Base-by-base conservation (phyloP, 2,888 invertebrate species). In the Euzetes globulus region DNA sequence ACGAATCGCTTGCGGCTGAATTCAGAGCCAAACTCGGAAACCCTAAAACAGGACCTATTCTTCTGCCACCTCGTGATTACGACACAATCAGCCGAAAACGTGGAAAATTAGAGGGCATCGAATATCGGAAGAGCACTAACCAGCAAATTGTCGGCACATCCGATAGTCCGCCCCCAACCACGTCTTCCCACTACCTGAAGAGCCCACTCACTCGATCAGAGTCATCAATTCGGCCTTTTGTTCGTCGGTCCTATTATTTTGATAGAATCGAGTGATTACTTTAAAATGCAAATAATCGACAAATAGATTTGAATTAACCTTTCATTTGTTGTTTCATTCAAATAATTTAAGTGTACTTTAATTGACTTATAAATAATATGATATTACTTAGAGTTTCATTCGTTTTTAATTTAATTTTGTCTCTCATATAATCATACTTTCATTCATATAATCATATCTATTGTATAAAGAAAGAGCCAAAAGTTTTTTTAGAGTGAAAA, bases 51-150 rank as follows among this genome's bases (percentile, higher is more conserved):
- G 80, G 80, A 7, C 94, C 94, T 0, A 88, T 96, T 72, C 86
- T 96, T 27, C 85, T 96, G 77, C 96, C 96, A 0, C 95, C 96
- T 0, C 87, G 93, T 37, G 96, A 96, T 83, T 96, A 96, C 85
- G 95, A 96, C 83, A 94, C 94, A 0, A 90, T 93, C 2, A 91
- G 91, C 81, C 87, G 91, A 73, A 89, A 87, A 76, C 86, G 89
- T 77, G 91, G 91, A 9, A 90, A 91, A 81, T 82, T 91, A 71
- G 87, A 88, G n/a, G 89, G 88, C 37, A 89, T 89, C 79, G 90
- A 90, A 80, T 82, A 87, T 77, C 83, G 89, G 70, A 77, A 76
- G 19, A 77, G 77, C 52, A 78, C 79, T 19, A 78, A 78, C 52
- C 58, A 72, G 22, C 73, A 72, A 25, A 72, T 79, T 7, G 78